Evolutionary conservation across 2,888 invertebrate species (phyloP).

Genomic region (Protodeltote pygarga): DNA sequence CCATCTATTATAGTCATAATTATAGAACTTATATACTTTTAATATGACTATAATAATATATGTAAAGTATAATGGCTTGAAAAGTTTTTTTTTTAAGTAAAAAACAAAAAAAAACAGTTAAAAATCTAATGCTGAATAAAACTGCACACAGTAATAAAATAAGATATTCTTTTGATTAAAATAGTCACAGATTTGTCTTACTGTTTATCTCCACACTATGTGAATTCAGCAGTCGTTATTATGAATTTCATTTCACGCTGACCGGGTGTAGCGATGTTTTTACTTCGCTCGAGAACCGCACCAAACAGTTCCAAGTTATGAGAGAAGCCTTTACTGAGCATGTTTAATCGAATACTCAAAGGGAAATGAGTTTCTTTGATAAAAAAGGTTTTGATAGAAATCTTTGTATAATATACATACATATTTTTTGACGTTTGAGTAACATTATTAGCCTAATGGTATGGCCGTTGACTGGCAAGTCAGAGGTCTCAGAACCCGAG

Average conservation of each 20-base stretch:
- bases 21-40: no score
- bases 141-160: no score
- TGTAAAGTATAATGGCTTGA: no score
- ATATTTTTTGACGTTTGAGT: not conserved
- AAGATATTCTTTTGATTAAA: no score
- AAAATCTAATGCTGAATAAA: no score
- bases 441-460: no score
- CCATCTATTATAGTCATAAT: no score
- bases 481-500: no score
- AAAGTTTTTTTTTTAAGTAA: no score
- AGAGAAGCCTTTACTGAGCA: slow-evolving; percentile 39
- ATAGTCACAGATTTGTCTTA: not conserved
- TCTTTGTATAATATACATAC: slow-evolving; percentile 1
- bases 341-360: slow-evolving; percentile 47
- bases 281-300: slow-evolving; percentile 28
- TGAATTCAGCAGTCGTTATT: slow-evolving; percentile 40
- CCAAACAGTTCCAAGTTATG: slow-evolving; percentile 35
- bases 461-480: no score
- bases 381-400: slow-evolving; percentile 5
- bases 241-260: slow-evolving; percentile 56
- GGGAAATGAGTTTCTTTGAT: slow-evolving; percentile 35
- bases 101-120: no score
- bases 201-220: slow-evolving; percentile 3
- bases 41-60: no score
- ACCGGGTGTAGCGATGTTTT: slow-evolving; percentile 45